These are phyloP conservation scores for Folsomia candida DNA, from an alignment of 2,888 invertebrate species.

Conservation along the genomic window DNA sequence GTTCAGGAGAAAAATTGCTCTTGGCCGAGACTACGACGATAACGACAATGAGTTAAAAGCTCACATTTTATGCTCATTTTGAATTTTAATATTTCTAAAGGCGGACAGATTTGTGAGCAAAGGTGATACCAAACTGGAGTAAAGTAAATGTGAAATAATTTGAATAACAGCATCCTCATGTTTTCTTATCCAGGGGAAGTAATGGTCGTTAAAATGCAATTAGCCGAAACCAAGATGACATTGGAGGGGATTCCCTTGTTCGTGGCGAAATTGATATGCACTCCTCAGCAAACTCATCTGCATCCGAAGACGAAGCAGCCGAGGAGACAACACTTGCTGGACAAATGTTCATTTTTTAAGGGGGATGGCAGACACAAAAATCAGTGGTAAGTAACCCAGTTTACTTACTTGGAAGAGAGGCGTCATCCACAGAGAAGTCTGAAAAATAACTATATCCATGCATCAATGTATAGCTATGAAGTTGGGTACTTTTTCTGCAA, in stretches of 20 bases:
- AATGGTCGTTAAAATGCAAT: constrained; percentile 2
- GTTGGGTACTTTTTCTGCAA: no score
- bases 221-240: constrained; percentile 1
- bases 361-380: not conserved
- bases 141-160: not conserved
- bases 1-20: no score
- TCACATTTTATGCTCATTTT: no score
- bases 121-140: not conserved
- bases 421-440: no score
- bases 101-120: not conserved
- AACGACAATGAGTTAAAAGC: not conserved
- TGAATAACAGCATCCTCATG: not conserved
- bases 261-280: constrained; percentile 1
- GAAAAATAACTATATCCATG: no score
- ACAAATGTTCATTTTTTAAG: constrained; percentile 4
- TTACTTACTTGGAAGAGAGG: no score
- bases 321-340: not conserved
- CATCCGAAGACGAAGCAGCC: not conserved
- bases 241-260: constrained; percentile 1
- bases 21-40: no score
- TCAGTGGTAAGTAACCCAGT: no score
- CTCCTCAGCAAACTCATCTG: not conserved
- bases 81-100: not conserved
- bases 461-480: no score
- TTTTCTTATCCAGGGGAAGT: constrained; percentile 2